Conservation (phyloP, 2,113 vertebrate genomes). For the Odontesthes bonariensis region DNA sequence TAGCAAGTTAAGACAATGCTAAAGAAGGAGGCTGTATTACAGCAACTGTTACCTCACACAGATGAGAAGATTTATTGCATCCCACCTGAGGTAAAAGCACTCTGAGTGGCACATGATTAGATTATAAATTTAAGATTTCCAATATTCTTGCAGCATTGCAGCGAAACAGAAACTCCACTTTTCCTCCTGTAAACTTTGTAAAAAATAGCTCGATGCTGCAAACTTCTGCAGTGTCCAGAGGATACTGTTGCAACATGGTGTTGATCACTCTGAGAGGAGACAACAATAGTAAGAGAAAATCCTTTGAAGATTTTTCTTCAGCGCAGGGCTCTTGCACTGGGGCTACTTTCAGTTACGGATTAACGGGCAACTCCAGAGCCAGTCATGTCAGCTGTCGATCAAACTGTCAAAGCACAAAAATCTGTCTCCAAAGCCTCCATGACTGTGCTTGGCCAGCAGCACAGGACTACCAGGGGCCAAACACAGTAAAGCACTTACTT, state of each 20-base stretch:
- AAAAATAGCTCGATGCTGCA: slow-evolving; percentile 39
- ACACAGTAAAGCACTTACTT: slow-evolving; percentile 65
- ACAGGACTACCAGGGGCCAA: slow-evolving; percentile 53
- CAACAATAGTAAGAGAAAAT: slow-evolving; percentile 32
- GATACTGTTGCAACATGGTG: slow-evolving; percentile 44
- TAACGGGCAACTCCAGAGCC: slow-evolving; percentile 75
- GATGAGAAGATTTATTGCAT: slow-evolving; percentile 58
- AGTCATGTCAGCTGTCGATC: slow-evolving; percentile 81
- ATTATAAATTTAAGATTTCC: slow-evolving; percentile 42
- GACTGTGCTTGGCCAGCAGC: slow-evolving; percentile 35
- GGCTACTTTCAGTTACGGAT: slow-evolving; percentile 57
- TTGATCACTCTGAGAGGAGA: slow-evolving; percentile 43
- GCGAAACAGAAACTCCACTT: slow-evolving; percentile 16
- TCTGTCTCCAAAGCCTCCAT: slow-evolving; percentile 54
- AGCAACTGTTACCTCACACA: slow-evolving; percentile 39
- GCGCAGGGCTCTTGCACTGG: slow-evolving; percentile 51
- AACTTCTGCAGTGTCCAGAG: slow-evolving; percentile 56
- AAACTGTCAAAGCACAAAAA: slow-evolving; percentile 66
- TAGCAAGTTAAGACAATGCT: slow-evolving; percentile 41
- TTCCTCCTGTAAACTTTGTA: slow-evolving; percentile 59
- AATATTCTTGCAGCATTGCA: not conserved
- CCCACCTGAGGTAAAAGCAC: slow-evolving; percentile 45
- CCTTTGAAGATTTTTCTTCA: slow-evolving; percentile 54
- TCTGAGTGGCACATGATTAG: slow-evolving; percentile 53
- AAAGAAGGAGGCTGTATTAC: slow-evolving; percentile 25